Evolutionary conservation across 2,113 vertebrate species (phyloP).

Genomic region (Engraulis encrasicolus): DNA sequence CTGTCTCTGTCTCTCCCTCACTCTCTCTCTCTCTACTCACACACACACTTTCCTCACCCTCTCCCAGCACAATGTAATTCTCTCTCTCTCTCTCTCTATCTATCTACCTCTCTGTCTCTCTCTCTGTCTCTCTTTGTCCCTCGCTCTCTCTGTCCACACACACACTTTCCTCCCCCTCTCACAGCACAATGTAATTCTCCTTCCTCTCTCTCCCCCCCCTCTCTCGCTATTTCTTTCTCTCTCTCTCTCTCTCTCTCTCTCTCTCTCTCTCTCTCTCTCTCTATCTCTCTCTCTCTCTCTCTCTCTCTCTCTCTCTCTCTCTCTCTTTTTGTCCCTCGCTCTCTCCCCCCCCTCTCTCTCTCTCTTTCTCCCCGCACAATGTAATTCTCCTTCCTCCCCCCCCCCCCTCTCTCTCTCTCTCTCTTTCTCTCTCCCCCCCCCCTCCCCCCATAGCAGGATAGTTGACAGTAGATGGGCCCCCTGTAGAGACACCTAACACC

Average conservation of each 20-base stretch:
- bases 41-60: too few relatives aligned
- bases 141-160: too few relatives aligned
- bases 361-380: background rate
- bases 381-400: background rate
- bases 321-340: background rate
- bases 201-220: background rate
- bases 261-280: too few relatives aligned
- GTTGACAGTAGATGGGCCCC: background rate
- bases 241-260: background rate
- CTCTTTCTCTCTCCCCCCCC: background rate
- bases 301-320: background rate
- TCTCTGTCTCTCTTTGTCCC: too few relatives aligned
- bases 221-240: too few relatives aligned
- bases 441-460: background rate
- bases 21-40: background rate
- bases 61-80: slow-evolving; percentile 5
- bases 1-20: background rate
- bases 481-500: slow-evolving; percentile 13
- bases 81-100: background rate
- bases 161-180: background rate
- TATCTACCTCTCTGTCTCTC: background rate
- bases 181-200: too few relatives aligned
- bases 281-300: too few relatives aligned
- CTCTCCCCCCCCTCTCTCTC: background rate
- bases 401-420: background rate